These are phyloP conservation scores for Eupeodes latifasciatus DNA, from an alignment of 2,888 invertebrate species.

Conservation along the genomic window DNA sequence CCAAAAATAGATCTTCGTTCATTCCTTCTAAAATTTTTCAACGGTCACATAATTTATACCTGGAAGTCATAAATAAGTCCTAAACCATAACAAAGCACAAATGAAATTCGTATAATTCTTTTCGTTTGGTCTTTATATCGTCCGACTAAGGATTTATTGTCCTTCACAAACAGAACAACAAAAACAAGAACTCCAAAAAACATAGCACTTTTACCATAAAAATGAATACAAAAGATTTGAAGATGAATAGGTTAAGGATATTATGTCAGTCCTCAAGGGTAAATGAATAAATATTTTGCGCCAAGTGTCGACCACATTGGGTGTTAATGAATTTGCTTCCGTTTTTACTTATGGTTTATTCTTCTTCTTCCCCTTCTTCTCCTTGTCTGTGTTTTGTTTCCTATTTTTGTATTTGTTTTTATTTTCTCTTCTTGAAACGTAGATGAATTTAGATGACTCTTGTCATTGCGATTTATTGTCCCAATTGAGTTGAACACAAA, in stretches of 20 bases:
- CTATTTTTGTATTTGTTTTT: background rate
- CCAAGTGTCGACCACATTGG: constrained; percentile 20
- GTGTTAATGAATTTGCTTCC: constrained; percentile 66
- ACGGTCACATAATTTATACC: background rate
- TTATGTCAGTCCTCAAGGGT: constrained; percentile 41
- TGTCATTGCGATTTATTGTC: constrained; percentile 52
- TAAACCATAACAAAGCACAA: constrained; percentile 48
- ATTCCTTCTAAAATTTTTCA: background rate
- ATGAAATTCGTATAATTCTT: constrained; percentile 55
- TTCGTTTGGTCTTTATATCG: constrained; percentile 59
- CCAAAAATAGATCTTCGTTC: no score
- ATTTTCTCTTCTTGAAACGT: background rate
- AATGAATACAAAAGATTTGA: constrained; percentile 1
- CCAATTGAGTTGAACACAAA: constrained; percentile 36
- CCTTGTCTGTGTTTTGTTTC: no score
- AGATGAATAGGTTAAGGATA: constrained; percentile 23
- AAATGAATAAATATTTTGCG: constrained; percentile 48
- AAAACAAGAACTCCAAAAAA: background rate
- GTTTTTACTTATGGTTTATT: constrained; percentile 25
- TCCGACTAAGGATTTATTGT: constrained; percentile 54
- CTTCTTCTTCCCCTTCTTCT: no score
- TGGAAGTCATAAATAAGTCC: constrained; percentile 49
- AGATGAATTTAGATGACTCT: constrained; percentile 64
- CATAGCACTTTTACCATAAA: constrained; percentile 3
- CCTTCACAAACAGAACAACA: constrained; percentile 20